These are phyloP conservation scores for Cyanistes caeruleus DNA, from an alignment of 2,113 vertebrate genomes.

Conservation along the genomic window DNA sequence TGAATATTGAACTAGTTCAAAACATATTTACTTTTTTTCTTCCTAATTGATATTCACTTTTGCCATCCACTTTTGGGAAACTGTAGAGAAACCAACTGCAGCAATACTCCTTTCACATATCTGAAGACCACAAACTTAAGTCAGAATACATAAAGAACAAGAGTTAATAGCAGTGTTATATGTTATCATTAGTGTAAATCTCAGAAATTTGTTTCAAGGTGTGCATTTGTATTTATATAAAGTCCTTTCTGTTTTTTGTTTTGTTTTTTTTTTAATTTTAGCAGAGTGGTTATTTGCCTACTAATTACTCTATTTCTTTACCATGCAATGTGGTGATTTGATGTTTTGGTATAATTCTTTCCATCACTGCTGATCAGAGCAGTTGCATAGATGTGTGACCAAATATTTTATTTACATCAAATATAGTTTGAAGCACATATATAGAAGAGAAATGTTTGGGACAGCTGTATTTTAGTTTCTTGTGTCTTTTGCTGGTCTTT, in stretches of 20 bases:
- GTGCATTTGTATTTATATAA: background rate
- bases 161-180: background rate
- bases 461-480: background rate
- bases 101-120: background rate
- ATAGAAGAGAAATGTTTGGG: background rate
- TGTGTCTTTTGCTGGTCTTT: background rate
- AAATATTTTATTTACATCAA: background rate
- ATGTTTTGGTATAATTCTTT: background rate
- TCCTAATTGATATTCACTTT: background rate
- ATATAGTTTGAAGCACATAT: background rate
- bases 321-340: background rate
- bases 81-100: background rate
- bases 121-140: background rate
- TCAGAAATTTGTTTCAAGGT: background rate
- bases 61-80: background rate
- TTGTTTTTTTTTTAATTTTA: background rate
- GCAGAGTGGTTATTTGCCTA: background rate
- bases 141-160: background rate
- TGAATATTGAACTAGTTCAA: background rate
- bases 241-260: background rate
- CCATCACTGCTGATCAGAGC: background rate
- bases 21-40: background rate
- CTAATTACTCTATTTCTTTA: background rate
- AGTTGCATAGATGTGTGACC: background rate
- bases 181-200: accelerated